phyloP scores from a whole-genome alignment of 1,140 invertebrate species.

The Leptopilina clavipes region DNA sequence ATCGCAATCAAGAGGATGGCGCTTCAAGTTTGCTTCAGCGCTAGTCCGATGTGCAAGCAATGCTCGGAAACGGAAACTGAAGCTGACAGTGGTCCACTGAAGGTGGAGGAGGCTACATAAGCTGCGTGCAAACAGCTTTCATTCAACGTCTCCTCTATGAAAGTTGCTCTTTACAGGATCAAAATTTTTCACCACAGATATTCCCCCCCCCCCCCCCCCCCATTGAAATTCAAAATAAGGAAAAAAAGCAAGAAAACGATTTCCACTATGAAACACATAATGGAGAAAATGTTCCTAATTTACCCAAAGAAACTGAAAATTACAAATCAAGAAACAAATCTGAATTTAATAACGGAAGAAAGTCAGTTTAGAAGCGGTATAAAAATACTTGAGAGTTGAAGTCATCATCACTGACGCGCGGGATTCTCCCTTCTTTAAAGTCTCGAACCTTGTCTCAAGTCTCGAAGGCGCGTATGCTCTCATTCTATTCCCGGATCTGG shows the following conservation, averaged over 20 bases:
- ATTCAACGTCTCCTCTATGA: slow-evolving; percentile 47
- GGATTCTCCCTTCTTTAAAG: slow-evolving; percentile 39
- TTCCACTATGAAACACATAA: too few relatives aligned
- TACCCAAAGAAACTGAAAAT: too few relatives aligned
- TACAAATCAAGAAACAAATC: neutral
- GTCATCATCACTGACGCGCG: slow-evolving; percentile 22
- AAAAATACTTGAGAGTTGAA: slow-evolving; percentile 24
- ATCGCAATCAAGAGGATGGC: slow-evolving; percentile 39
- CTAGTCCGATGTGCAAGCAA: slow-evolving; percentile 62
- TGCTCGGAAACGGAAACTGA: slow-evolving; percentile 52
- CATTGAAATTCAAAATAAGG: too few relatives aligned
- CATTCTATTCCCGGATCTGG: slow-evolving; percentile 53
- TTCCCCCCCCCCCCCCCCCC: neutral
- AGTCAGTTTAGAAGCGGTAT: neutral
- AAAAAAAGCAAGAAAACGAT: too few relatives aligned
- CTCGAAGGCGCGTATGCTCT: slow-evolving; percentile 51
- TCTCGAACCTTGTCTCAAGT: slow-evolving; percentile 47
- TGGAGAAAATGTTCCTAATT: too few relatives aligned
- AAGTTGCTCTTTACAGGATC: neutral
- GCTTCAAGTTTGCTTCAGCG: slow-evolving; percentile 39
- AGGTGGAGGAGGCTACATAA: slow-evolving; percentile 58
- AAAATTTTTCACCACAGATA: neutral
- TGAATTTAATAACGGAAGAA: slow-evolving; percentile 26
- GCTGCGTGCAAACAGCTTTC: slow-evolving; percentile 63
- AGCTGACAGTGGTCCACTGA: slow-evolving; percentile 58